Evolutionary conservation across 1,140 invertebrate species (phyloP), one percentile per base, ranked within the genome.

Genomic region (Portunus trituberculatus): DNA sequence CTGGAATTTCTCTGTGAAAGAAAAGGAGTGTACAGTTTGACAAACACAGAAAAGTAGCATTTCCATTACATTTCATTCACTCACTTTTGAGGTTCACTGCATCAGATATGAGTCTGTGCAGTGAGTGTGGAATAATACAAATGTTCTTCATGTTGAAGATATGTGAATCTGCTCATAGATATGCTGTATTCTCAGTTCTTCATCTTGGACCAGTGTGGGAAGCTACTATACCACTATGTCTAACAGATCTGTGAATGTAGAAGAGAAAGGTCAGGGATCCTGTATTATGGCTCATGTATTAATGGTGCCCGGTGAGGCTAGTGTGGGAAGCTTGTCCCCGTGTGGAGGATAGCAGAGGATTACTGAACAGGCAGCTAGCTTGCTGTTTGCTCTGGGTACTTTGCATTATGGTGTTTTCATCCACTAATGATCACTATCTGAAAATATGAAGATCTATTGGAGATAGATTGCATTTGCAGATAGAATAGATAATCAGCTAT

Each of bases 91-190:
- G 31, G 28, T 14, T 29, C 90, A 31, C 90, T 32, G 90, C 39
- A 76, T 25, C 29, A 91, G 59, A 67, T 76, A 67, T 52, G 90
- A 32, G 67, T 12, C 67, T n/a, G 0, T n/a, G 67, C 67, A n/a
- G 67, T n/a, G 67, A n/a, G n/a, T n/a, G 67, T 76, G 12, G 20
- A n/a, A n/a, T 25, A n/a, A 76, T 25, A 20, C 67, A 7, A 76
- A 76, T 76, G 29, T 76, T 91, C 90, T 91, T 91, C 90, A 91
- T 76, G 90, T 91, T 91, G 90, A 91, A 91, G 90, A 91, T 91
- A 32, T 76, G 1, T 31, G n/a, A 32, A 6, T 76, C 29, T 91
- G 39, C 29, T 52, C 90, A 31, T 91, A 88, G 45, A 88, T 12
- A 76, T 25, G 67, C 67, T 76, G 67, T n/a, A n/a, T 76, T 76